These are phyloP conservation scores for Autographa gamma DNA, from an alignment of 2,888 invertebrate genomes.

Conservation along the genomic window DNA sequence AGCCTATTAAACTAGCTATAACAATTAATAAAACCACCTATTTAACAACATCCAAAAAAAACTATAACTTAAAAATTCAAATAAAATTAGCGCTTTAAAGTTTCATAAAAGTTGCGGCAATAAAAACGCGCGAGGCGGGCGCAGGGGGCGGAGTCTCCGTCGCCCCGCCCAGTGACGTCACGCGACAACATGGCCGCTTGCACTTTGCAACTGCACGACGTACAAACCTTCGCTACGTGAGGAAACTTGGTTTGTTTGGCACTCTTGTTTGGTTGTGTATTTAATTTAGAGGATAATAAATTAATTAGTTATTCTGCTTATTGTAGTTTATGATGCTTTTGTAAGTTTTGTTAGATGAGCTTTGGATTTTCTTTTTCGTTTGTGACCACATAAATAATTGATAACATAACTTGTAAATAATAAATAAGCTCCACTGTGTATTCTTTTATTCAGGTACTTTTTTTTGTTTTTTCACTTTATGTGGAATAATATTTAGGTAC, in stretches of 20 bases:
- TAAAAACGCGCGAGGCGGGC: slow-evolving; percentile 65
- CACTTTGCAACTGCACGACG: slow-evolving; percentile 66
- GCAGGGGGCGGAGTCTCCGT: slow-evolving; percentile 68
- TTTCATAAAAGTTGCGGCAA: slow-evolving; percentile 49
- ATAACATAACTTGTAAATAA: too few relatives aligned
- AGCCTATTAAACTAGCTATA: background rate
- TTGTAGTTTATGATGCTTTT: background rate
- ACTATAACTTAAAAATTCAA: background rate
- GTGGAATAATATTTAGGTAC: too few relatives aligned
- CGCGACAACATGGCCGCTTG: slow-evolving; percentile 81
- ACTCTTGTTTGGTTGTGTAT: slow-evolving; percentile 9
- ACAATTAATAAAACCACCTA: background rate
- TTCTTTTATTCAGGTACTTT: too few relatives aligned
- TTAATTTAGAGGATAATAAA: background rate
- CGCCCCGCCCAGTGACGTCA: slow-evolving; percentile 82
- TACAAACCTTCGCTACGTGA: slow-evolving; percentile 44
- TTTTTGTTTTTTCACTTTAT: too few relatives aligned
- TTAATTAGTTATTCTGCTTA: background rate
- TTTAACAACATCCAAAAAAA: background rate
- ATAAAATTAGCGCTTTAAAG: slow-evolving; percentile 36
- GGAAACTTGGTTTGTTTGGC: slow-evolving; percentile 41
- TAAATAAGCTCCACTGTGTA: too few relatives aligned
- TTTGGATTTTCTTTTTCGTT: background rate
- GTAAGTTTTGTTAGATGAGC: background rate
- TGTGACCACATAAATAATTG: too few relatives aligned